Percentiles rank a stretch among this genome's conserved stretches.
Evolutionary conservation across 2,113 vertebrate species (phyloP).

Genomic region (Saguinus midas): DNA sequence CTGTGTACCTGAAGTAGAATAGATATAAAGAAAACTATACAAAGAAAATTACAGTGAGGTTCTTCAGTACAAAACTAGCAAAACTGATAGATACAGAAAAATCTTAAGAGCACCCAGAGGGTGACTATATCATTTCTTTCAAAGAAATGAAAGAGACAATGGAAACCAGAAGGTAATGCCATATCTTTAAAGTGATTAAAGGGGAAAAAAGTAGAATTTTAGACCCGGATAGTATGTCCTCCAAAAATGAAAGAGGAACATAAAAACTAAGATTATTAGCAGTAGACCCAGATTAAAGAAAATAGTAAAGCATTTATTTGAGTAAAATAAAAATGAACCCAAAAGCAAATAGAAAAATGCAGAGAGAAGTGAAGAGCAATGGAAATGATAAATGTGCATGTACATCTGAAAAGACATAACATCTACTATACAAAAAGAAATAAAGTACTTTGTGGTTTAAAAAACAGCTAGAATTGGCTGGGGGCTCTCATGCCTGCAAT

Average conservation of each 20-base stretch:
- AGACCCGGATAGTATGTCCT: slow-evolving; percentile 12
- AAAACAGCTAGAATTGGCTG: not conserved
- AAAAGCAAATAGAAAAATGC: not conserved
- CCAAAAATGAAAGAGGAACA: not conserved
- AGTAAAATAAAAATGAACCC: not conserved
- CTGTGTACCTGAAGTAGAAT: not conserved
- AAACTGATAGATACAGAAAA: not conserved
- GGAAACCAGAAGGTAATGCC: not conserved
- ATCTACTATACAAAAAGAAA: not conserved
- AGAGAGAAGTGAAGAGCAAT: not conserved
- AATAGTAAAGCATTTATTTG: not conserved
- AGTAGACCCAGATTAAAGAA: not conserved
- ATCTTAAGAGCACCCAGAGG: not conserved
- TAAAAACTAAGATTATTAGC: not conserved
- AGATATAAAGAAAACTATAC: not conserved
- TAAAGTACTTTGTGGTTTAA: not conserved
- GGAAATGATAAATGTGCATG: not conserved
- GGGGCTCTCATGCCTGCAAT: no score
- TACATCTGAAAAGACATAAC: not conserved
- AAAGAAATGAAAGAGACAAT: not conserved
- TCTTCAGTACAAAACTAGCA: not conserved
- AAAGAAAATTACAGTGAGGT: not conserved
- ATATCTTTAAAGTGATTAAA: not conserved
- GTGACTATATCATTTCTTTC: not conserved
- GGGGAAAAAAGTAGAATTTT: slow-evolving; percentile 33